Evolutionary conservation across 2,797 vertebrate genomes (phyloP), one percentile per base, ranked within the genome.

Genomic region (Onychomys torridus): DNA sequence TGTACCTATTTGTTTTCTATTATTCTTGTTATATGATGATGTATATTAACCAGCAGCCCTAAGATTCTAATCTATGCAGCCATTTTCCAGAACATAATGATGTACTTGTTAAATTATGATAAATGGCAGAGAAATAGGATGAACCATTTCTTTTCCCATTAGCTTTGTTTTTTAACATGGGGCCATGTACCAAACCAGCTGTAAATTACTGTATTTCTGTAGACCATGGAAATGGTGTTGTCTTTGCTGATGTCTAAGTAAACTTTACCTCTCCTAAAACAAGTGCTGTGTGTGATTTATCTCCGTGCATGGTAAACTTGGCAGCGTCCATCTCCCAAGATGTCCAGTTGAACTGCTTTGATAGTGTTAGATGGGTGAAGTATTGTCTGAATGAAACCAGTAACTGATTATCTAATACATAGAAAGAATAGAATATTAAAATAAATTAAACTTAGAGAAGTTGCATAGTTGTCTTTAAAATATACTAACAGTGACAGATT

Each of bases 231-330:
- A 98, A 98, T 96, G 96, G 93, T 96, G 55, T 98, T 98, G 86
- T 37, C 32, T 98, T 98, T 98, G 97, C 98, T 98, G 98, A 97
- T 98, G 97, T 98, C 98, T 98, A 98, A 99, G 98, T 99, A 99
- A 99, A 99, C 89, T 97, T 98, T 98, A 98, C 87, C 95, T 98
- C 96, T 98, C 97, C 93, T 98, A 97, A 98, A 98, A 98, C 34
- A 1, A 90, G n/a, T 91, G 34, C 96, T 95, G 82, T 81, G 63
- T 97, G 79, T 97, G 91, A 79, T 67, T 94, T 93, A 83, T 95
- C 94, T 94, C 90, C 82, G 46, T 8, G 77, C 77, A 12, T 55
- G 17, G 25, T 87, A 82, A 81, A 77, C 69, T 89, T 40, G 8
- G 32, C 19, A 12, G 32, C 2, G 63, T 40, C n/a, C 75, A 27